Evolutionary conservation across 1,140 invertebrate genomes (phyloP), one percentile per base, ranked within the genome.

Genomic region (Meloidogyne floridensis): DNA sequence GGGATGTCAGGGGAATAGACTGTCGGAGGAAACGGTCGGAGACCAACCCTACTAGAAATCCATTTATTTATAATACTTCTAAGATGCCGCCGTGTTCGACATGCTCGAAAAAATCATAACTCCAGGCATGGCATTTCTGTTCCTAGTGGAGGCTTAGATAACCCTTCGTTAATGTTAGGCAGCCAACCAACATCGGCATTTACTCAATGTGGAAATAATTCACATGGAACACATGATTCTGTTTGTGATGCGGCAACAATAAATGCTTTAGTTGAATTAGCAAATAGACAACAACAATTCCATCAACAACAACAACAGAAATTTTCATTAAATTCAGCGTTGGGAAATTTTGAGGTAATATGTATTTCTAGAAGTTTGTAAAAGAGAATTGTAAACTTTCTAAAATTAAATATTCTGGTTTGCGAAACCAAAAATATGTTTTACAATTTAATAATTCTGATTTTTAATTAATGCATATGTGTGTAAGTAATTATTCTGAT

Each of bases 61-160:
- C 32, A 32, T 32, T 32, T 32, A 2, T 32, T 32, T 32, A 32
- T 32, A 32, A 32, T 32, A 32, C 32, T 32, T 32, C 32, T 32
- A 32, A 32, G 77, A 54, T 79, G 77, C 54, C 77, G 77, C 3
- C 77, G 77, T 71, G 77, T 79, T 42, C 77, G 77, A 51, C 77
- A 79, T 47, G 77, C 77, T n/a, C 77, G 77, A 43, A 79, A 79
- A 15, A 71, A 71, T 51, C 54, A 79, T 71, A 69, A 79, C 43
- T 54, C 15, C 20, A 74, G 20, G 7, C 43, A 54, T 65, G 53
- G 43, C 5, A 18, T 20, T 71, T 3, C 77, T 51, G 77, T 18
- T 71, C 4, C 77, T 71, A 72, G 59, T 43, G 18, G 77, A 65
- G n/a, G 77, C 47, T 20, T 70, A 47, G 77, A 71, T 8, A 65